Evolutionary conservation across 2,888 invertebrate species (phyloP), one percentile per base, ranked within the genome.

Genomic region (Cephus pulcher): DNA sequence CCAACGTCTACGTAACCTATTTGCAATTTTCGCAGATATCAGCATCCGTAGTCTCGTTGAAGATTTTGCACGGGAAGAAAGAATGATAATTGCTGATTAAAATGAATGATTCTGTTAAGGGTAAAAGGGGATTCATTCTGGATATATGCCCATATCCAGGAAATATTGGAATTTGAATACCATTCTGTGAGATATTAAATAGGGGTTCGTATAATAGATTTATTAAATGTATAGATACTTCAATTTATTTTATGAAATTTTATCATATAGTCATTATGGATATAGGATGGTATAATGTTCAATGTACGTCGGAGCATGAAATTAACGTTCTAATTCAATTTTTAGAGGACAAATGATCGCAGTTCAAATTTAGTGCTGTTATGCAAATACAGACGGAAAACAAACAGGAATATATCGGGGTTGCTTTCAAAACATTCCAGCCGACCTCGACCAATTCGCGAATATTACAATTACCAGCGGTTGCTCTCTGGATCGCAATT

Each of bases 361-460:
- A 78, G 68, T 77, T 30, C 77, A 74, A 74, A 69, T 78, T 80
- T 74, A 69, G 74, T 56, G 76, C 69, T 77, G 79, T 81, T 80
- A 80, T 76, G 84, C 83, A 85, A 85, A 86, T 77, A 82, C 82
- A 82, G 82, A 84, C 83, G 78, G 83, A 78, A 84, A 82, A 86
- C 82, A 86, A 86, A 85, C 79, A 83, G 79, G 77, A 80, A 80
- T 80, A 82, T 82, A 82, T 84, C 79, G 80, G 56, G 56, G 83
- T 85, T 82, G 81, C 81, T 79, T 80, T 82, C 79, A 79, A 82
- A 84, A 86, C 84, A 78, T 83, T 86, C 79, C 81, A 78, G 80
- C 77, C 78, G 80, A 78, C 73, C 80, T 82, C 76, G 78, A 83
- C 81, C 82, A 80, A 81, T 83, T 78, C 78, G 80, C 79, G 82